These are phyloP conservation scores for Heliconius melpomene DNA, from an alignment of 1,140 invertebrate species.

Conservation along the genomic window DNA sequence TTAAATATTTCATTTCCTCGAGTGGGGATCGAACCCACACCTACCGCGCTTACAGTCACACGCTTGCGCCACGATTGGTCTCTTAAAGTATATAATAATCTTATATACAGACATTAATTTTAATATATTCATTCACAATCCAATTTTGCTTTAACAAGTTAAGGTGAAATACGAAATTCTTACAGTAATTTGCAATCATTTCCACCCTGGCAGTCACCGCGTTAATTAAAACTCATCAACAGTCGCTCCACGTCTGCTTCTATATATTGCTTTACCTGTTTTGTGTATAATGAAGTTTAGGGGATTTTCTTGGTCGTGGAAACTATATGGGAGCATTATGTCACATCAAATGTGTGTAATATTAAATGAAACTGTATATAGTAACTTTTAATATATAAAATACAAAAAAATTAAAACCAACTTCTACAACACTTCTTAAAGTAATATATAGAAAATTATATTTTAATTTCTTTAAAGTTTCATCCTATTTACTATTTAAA, in stretches of 20 bases:
- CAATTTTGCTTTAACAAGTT: conserved; percentile 11
- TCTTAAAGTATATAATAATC: background rate
- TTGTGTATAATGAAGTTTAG: background rate
- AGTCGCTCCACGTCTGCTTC: conserved; percentile 4
- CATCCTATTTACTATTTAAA: too few relatives aligned
- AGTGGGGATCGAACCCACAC: too few relatives aligned
- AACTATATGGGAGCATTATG: background rate
- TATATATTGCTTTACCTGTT: conserved; percentile 7
- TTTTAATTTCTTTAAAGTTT: too few relatives aligned
- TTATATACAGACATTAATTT: background rate
- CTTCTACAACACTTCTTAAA: too few relatives aligned
- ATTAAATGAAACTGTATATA: background rate
- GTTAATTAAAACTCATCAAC: conserved; percentile 14
- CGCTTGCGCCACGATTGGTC: too few relatives aligned
- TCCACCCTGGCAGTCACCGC: conserved; percentile 11
- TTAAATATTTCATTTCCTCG: too few relatives aligned
- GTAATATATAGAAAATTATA: too few relatives aligned
- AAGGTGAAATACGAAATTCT: conserved; percentile 9
- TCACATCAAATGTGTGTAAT: background rate
- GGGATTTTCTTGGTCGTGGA: background rate
- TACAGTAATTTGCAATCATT: conserved; percentile 11
- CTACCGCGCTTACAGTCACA: too few relatives aligned
- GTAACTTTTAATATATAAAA: background rate
- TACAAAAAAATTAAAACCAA: too few relatives aligned
- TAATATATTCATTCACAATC: background rate